phyloP scores from a whole-genome alignment of 1,140 invertebrate species.

The Euura saliciscinereae region DNA sequence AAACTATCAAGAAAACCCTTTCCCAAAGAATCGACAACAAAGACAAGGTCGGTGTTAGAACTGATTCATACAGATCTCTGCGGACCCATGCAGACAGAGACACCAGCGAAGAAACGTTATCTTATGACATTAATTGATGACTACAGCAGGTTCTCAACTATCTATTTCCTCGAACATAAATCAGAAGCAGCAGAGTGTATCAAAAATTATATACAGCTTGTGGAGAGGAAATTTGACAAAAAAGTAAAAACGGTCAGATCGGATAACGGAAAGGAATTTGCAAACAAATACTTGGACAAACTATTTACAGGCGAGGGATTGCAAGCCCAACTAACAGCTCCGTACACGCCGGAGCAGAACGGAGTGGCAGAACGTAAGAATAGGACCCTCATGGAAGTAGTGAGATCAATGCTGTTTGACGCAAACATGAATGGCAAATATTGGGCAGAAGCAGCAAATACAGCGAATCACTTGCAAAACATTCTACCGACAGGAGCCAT shows the following conservation, averaged over 20 bases:
- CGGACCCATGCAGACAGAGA: constrained; percentile 21
- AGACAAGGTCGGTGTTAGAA: not conserved
- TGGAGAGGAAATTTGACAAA: not conserved
- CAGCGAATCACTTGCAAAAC: no score
- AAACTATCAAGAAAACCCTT: constrained; percentile 6
- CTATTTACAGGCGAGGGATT: constrained; percentile 33
- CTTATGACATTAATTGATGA: constrained; percentile 22
- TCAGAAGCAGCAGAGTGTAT: constrained; percentile 18
- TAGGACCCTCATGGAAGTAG: constrained; percentile 33
- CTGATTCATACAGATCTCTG: constrained; percentile 24
- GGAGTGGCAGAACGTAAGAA: constrained; percentile 45
- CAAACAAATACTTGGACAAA: constrained; percentile 13
- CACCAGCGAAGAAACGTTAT: constrained; percentile 14
- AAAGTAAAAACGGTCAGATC: constrained; percentile 18
- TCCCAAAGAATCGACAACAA: not conserved
- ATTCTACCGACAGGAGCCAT: no score
- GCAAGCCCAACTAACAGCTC: constrained; percentile 30
- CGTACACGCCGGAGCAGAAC: constrained; percentile 42
- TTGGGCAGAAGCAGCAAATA: no score
- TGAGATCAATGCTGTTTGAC: constrained; percentile 36
- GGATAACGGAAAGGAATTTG: constrained; percentile 28
- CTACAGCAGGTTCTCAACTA: constrained; percentile 18
- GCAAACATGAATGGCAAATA: no score
- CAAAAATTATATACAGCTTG: not conserved
- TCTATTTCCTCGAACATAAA: constrained; percentile 22